Evolutionary conservation across 2,888 invertebrate species (phyloP).

Genomic region (Macaria notata): DNA sequence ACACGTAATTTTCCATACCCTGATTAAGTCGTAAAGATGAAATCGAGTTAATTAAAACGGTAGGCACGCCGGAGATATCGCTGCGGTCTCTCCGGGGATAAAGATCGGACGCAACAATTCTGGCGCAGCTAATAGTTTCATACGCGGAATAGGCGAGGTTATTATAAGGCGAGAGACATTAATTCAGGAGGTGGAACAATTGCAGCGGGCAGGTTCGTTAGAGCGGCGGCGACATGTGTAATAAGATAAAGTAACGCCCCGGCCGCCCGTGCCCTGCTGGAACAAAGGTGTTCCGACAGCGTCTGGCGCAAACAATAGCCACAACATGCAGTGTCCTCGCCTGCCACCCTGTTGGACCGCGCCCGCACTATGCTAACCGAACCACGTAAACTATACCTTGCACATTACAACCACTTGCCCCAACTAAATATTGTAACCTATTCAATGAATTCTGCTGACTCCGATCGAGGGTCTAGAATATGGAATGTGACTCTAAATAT

Average conservation of each 20-base stretch:
- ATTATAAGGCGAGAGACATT: slow-evolving; percentile 57
- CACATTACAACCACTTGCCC: slow-evolving; percentile 5
- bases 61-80: slow-evolving; percentile 43
- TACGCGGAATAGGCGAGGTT: slow-evolving; percentile 37
- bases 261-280: slow-evolving; percentile 51
- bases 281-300: slow-evolving; percentile 71
- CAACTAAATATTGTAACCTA: background rate
- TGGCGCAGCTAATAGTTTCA: slow-evolving; percentile 38
- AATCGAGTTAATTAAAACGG: slow-evolving; percentile 49
- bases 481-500: background rate
- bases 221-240: slow-evolving; percentile 67
- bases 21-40: slow-evolving; percentile 45
- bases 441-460: too few relatives aligned
- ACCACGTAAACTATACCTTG: slow-evolving; percentile 20
- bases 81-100: slow-evolving; percentile 44
- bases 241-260: slow-evolving; percentile 70
- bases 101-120: slow-evolving; percentile 46
- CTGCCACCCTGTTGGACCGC: slow-evolving; percentile 45
- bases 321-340: slow-evolving; percentile 49
- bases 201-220: slow-evolving; percentile 64
- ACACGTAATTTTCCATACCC: slow-evolving; percentile 37
- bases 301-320: slow-evolving; percentile 56
- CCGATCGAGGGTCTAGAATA: background rate
- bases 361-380: slow-evolving; percentile 29
- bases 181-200: slow-evolving; percentile 64